Base-by-base conservation (phyloP, 1,140 invertebrate species). In the Drosophila tropicalis region DNA sequence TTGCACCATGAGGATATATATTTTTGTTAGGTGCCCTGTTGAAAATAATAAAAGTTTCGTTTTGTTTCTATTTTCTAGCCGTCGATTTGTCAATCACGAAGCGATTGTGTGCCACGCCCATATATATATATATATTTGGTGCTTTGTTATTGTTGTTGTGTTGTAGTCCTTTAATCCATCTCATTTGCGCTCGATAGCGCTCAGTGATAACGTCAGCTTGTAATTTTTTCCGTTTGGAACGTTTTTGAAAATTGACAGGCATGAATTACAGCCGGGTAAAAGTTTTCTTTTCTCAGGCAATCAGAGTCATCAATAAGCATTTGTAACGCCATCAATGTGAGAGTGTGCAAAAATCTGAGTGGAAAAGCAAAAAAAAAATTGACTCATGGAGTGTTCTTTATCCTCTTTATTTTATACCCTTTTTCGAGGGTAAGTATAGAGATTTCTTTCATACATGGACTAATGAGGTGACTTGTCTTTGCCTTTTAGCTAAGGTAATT, bases 261-360 rank as follows among this genome's bases (percentile, higher is more conserved):
- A 51, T 51, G 44, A 51, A 51, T 51, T 51, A 51, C 44, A 51
- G 17, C 9, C 2, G 44, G 44, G 44, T 15, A 17, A 47, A 51
- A 10, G 17, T 9, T 40, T 62, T 13, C 13, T n/a, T 58, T 5
- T 58, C 56, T 13, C 32, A 44, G 39, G 13, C 60, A 40, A 62
- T 62, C 60, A 62, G 22, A 41, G 60, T 62, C 60, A 62, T 62
- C 60, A 62, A 62, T 62, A 62, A 62, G 60, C 34, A 62, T 62
- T 62, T 62, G 60, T 41, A 41, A 12, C 13, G 58, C 58, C 17
- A 61, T 61, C 58, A 41, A 12, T 61, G 58, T 44, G 60, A 51
- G 60, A 51, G 44, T 17, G 44, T 19, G 17, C 17, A 51, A 51
- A 51, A 51, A 29, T 29, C 29, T 51, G 3, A 22, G 17, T 22